These are phyloP conservation scores for Spicauda simplicius DNA, from an alignment of 2,888 invertebrate species.

Conservation along the genomic window DNA sequence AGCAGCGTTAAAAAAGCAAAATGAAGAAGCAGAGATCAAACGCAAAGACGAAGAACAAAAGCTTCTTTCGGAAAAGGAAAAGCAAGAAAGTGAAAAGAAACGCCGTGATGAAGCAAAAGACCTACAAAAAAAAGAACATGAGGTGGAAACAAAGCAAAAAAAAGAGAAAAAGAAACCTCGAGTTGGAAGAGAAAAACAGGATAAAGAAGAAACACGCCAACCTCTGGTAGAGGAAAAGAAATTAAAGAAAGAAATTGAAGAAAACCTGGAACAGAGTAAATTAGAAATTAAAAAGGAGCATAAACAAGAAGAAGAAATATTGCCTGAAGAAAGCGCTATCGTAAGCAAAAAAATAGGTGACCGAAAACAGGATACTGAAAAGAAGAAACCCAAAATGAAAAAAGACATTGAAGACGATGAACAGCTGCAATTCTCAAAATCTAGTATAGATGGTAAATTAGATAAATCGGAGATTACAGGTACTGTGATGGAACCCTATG, in stretches of 20 bases:
- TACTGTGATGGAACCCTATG: slow-evolving; percentile 16
- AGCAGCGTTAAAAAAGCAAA: background rate
- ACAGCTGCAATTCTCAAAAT: too few relatives aligned
- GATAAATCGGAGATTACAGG: slow-evolving; percentile 31
- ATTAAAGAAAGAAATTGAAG: slow-evolving; percentile 8
- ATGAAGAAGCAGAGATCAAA: background rate
- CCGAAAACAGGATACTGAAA: too few relatives aligned
- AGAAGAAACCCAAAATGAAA: too few relatives aligned
- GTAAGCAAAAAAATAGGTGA: too few relatives aligned
- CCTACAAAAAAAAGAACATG: slow-evolving; percentile 17
- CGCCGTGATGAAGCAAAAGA: background rate
- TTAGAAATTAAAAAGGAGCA: slow-evolving; percentile 19
- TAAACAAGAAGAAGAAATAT: too few relatives aligned
- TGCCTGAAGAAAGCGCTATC: too few relatives aligned
- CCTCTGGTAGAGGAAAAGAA: background rate
- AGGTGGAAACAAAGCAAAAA: slow-evolving; percentile 38
- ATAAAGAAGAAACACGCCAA: background rate
- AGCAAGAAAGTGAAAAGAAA: slow-evolving; percentile 19
- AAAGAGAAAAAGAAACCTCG: slow-evolving; percentile 37
- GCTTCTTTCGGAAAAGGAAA: background rate
- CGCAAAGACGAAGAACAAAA: slow-evolving; percentile 7
- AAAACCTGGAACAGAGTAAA: slow-evolving; percentile 17
- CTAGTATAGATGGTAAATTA: too few relatives aligned
- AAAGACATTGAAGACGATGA: too few relatives aligned
- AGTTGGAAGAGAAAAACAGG: slow-evolving; percentile 1